Conservation (phyloP, 2,113 vertebrate genomes). For the Hypomesus transpacificus region DNA sequence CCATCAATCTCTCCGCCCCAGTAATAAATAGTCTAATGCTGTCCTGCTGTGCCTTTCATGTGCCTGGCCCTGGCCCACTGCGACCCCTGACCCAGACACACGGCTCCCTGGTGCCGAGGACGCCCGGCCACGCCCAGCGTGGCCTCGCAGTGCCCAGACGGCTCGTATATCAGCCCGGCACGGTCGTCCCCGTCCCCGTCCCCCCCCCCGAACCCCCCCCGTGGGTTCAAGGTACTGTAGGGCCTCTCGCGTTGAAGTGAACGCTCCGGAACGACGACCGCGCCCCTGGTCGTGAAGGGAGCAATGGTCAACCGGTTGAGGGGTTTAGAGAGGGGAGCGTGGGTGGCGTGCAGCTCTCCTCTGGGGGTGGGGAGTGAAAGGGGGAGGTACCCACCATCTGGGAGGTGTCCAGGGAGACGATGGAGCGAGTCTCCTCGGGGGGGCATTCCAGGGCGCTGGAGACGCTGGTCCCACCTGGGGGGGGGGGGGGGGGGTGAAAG, state of each 20-base stretch:
- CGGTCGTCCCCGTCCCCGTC: not conserved
- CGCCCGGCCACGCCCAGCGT: conserved; percentile 36
- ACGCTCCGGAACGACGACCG: too few relatives aligned
- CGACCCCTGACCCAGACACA: conserved; percentile 57
- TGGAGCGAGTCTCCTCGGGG: conserved; percentile 87
- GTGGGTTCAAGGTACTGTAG: not conserved
- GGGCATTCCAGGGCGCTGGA: conserved; percentile 93
- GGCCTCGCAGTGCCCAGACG: conserved; percentile 36
- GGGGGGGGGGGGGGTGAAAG: conserved; percentile 10
- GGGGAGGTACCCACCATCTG: conserved; percentile 83
- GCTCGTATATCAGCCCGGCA: conserved; percentile 46
- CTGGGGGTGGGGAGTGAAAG: not conserved
- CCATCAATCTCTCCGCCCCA: conserved; percentile 69
- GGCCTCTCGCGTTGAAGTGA: too few relatives aligned
- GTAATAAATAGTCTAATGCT: conserved; percentile 67
- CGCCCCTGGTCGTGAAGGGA: too few relatives aligned
- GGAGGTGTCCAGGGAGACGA: conserved; percentile 94
- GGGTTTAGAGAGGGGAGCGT: not conserved
- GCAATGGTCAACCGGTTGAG: not conserved
- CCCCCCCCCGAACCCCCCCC: too few relatives aligned
- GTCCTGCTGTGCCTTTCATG: conserved; percentile 68
- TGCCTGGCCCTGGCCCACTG: conserved; percentile 52
- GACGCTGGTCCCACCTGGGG: conserved; percentile 93
- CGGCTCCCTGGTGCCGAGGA: conserved; percentile 49
- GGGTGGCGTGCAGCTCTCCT: not conserved